phyloP scores from a whole-genome alignment of 2,797 vertebrate genomes.

The Hydrolagus colliei region DNA sequence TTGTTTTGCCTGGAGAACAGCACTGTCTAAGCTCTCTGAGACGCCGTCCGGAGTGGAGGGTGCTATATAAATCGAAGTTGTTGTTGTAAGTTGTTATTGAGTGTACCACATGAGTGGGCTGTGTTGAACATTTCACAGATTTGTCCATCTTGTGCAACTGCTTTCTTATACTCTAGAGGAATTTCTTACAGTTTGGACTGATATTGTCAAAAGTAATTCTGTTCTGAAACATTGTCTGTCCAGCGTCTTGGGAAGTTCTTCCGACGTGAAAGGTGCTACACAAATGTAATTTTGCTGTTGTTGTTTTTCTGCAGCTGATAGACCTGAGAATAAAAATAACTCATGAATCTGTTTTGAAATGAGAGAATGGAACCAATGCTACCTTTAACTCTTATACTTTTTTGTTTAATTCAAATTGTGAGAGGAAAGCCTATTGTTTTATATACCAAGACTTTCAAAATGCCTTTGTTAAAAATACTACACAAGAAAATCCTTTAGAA shows the following conservation, averaged over 20 bases:
- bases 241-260: too few relatives aligned
- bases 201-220: background rate
- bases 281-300: too few relatives aligned
- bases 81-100: too few relatives aligned
- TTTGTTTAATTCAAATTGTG: background rate
- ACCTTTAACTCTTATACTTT: background rate
- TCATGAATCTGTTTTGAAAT: background rate
- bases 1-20: background rate
- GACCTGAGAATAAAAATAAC: background rate
- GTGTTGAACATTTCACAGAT: too few relatives aligned
- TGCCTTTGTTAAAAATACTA: too few relatives aligned
- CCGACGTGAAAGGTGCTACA: too few relatives aligned
- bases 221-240: too few relatives aligned
- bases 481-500: too few relatives aligned
- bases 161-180: background rate
- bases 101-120: too few relatives aligned
- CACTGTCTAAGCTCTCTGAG: too few relatives aligned
- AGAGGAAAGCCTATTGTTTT: background rate
- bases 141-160: background rate
- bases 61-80: too few relatives aligned
- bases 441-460: background rate
- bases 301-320: background rate
- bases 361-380: background rate
- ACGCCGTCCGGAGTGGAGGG: too few relatives aligned
- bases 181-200: background rate